A percentile compares a stretch with the other conserved stretches of the same genome.
Conservation (phyloP, 1,140 invertebrate genomes). For the Planococcus citri region DNA sequence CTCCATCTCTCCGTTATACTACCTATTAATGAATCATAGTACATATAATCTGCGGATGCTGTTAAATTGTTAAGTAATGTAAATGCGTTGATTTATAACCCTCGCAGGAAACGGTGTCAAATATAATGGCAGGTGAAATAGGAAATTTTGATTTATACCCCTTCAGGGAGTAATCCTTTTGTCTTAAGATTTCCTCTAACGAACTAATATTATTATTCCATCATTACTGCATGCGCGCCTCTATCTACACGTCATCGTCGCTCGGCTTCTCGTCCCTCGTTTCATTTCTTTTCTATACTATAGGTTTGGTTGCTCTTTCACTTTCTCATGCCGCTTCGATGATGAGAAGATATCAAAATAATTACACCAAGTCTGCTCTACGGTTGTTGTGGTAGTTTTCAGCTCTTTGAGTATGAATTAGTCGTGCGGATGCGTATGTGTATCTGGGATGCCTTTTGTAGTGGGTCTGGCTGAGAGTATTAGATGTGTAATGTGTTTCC, state of each 20-base stretch:
- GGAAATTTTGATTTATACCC: constrained; percentile 18
- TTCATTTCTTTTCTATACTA: no score
- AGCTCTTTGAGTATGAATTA: no score
- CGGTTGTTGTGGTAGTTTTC: no score
- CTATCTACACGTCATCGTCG: neutral
- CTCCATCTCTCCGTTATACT: no score
- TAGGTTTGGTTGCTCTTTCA: no score
- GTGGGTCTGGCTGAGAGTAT: no score
- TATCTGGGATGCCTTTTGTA: no score
- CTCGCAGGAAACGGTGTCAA: neutral
- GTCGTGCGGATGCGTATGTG: no score
- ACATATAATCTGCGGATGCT: neutral
- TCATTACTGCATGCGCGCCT: neutral
- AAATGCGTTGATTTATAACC: constrained; percentile 9
- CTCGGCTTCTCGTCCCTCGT: neutral
- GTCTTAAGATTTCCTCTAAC: neutral
- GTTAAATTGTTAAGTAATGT: constrained; percentile 10
- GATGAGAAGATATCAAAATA: no score
- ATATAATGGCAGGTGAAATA: neutral
- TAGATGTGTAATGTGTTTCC: no score
- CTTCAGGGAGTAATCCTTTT: constrained; percentile 9
- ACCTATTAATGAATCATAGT: neutral
- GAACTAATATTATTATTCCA: neutral
- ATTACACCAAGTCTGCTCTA: no score
- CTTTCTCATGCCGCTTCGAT: no score